Percentiles rank a stretch among this genome's conserved stretches.
Conservation (phyloP, 92 coral and sea anemone species). For the Palythoa heliodiscus region DNA sequence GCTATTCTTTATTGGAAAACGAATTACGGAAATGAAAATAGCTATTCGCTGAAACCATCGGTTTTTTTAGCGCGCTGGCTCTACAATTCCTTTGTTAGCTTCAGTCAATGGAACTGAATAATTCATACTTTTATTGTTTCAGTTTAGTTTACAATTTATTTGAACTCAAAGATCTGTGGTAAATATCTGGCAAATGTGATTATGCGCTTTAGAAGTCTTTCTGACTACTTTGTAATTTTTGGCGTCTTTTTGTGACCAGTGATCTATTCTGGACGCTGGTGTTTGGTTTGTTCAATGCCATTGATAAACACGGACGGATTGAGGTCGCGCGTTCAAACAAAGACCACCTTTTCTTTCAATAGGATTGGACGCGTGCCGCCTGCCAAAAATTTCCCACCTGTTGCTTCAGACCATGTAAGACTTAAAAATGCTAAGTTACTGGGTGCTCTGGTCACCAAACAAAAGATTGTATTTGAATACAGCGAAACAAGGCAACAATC, state of each 20-base stretch:
- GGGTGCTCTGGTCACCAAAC: neutral
- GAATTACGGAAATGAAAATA: neutral
- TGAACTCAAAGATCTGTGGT: neutral
- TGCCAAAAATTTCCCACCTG: slow-evolving; percentile 19
- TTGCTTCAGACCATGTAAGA: slow-evolving; percentile 35
- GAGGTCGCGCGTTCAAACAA: slow-evolving; percentile 40
- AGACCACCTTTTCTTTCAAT: slow-evolving; percentile 12
- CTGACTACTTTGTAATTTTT: slow-evolving; percentile 25
- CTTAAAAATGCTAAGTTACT: slow-evolving; percentile 34
- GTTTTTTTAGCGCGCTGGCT: slow-evolving; percentile 16
- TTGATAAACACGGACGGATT: slow-evolving; percentile 5
- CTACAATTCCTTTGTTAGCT: slow-evolving; percentile 28
- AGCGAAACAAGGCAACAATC: neutral
- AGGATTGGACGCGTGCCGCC: slow-evolving; percentile 41
- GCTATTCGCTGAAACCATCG: slow-evolving; percentile 20
- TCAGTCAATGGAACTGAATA: slow-evolving; percentile 55
- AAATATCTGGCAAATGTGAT: neutral
- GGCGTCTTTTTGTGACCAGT: slow-evolving; percentile 29
- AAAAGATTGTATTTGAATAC: slow-evolving; percentile 17
- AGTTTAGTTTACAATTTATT: neutral
- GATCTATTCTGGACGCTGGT: slow-evolving; percentile 18
- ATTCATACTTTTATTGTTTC: slow-evolving; percentile 43
- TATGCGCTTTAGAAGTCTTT: slow-evolving; percentile 31
- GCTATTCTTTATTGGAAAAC: neutral
- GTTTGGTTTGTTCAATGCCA: neutral